Evolutionary conservation across 2,797 vertebrate genomes (phyloP), one percentile per base, ranked within the genome.

Genomic region (Bradypodion pumilum): DNA sequence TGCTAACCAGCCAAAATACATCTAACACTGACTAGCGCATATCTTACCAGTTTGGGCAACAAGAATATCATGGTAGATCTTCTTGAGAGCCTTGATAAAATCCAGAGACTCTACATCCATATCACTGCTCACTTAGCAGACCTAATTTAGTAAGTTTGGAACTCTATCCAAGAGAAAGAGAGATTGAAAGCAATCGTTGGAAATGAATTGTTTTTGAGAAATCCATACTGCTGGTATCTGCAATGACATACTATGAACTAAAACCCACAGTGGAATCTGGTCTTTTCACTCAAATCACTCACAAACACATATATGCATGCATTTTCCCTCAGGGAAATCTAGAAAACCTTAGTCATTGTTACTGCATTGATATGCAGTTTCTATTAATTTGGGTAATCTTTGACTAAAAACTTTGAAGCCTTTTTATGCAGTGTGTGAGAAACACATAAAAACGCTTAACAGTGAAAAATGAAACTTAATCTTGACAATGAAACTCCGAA

Each of bases 301-400:
- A 49, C 27, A 27, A 15, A 82, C 40, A 84, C 35, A 74, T 59
- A 21, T 56, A 81, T 86, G 49, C 78, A 37, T 93, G 75, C 78
- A 81, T n/a, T 49, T 49, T 79, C 23, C 46, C 46, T 80, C 44
- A 35, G 21, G 81, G n/a, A 74, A 78, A 75, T 81, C 77, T 86
- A 70, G 85, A 89, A 87, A 88, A 81, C 81, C 89, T 90, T 79
- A 76, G 78, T 85, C 90, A 82, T 83, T 89, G 94, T 90, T 82
- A 87, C 89, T 91, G 90, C 89, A 91, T 88, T 86, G 86, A 89
- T 89, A 89, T 73, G 89, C 86, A 81, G 91, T 87, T 92, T 93
- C 85, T 66, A 62, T 92, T 84, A 84, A 80, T 66, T 89, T 91
- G 89, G 74, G 62, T 75, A 80, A 84, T 78, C 86, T 87, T 89